These are phyloP conservation scores for Drosophila greeni DNA, from an alignment of 2,888 invertebrate species.

Conservation along the genomic window DNA sequence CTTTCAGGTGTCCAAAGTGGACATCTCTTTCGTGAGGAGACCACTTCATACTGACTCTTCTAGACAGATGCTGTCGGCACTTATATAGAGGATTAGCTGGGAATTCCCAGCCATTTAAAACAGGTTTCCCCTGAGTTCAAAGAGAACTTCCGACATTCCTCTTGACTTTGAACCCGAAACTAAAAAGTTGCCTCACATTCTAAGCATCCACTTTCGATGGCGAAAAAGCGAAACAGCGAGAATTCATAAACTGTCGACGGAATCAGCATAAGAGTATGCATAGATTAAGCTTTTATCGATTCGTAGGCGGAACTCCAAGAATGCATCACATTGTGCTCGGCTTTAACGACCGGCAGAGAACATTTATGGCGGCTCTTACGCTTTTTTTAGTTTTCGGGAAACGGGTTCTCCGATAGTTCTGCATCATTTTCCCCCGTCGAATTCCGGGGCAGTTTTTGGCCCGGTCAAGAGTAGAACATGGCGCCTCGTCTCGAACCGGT, in stretches of 20 bases:
- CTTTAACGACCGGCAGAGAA: constrained; percentile 40
- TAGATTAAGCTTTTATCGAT: constrained; percentile 35
- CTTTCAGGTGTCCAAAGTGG: too few species aligned
- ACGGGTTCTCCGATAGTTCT: constrained; percentile 62
- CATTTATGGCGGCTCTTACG: constrained; percentile 37
- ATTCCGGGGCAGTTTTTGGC: constrained; percentile 29
- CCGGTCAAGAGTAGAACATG: constrained; percentile 18
- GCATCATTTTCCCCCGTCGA: constrained; percentile 28
- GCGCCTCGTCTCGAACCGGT: constrained; percentile 59
- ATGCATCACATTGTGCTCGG: constrained; percentile 39
- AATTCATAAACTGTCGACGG: constrained; percentile 24
- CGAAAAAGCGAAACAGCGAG: constrained; percentile 5
- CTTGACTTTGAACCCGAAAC: constrained; percentile 33
- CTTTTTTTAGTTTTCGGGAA: constrained; percentile 22
- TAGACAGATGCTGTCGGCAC: neutral
- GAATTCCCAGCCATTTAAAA: constrained; percentile 32
- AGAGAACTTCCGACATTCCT: constrained; percentile 34
- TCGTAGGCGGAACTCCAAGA: constrained; percentile 46
- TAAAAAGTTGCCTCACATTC: constrained; percentile 27
- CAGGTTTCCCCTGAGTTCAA: constrained; percentile 28
- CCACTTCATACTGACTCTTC: constrained; percentile 6
- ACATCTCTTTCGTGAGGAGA: neutral
- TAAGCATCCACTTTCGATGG: constrained; percentile 37
- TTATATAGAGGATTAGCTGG: constrained; percentile 24
- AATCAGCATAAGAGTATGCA: constrained; percentile 30